phyloP scores from a whole-genome alignment of 2,888 invertebrate species.

The Apamea crenata region DNA sequence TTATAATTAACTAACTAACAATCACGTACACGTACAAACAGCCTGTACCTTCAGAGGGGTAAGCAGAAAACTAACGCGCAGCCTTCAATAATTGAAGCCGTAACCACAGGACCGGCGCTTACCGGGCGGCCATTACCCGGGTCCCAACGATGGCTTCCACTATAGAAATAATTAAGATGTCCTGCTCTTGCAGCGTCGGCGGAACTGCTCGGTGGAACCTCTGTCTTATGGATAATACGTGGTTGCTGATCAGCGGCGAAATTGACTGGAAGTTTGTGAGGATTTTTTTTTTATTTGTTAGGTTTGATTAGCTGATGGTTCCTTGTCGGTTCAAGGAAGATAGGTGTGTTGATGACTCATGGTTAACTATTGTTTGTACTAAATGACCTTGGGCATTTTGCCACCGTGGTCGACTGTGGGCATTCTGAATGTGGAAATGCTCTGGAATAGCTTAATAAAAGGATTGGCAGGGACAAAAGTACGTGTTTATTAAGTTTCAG shows the following conservation, averaged over 20 bases:
- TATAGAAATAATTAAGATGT: constrained; percentile 63
- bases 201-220: constrained; percentile 32
- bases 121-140: constrained; percentile 48
- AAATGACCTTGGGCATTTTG: neutral
- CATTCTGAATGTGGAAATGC: neutral
- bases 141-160: constrained; percentile 50
- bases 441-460: neutral
- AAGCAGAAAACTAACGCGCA: constrained; percentile 33
- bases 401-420: no score
- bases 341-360: neutral
- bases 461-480: neutral
- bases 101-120: constrained; percentile 49
- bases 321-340: neutral
- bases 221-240: constrained; percentile 27
- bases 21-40: constrained; percentile 30
- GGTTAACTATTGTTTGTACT: neutral
- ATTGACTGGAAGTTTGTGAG: neutral
- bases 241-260: constrained; percentile 1
- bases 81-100: constrained; percentile 55
- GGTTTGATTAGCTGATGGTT: neutral
- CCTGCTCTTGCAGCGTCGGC: constrained; percentile 48
- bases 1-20: constrained; percentile 18
- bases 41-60: neutral
- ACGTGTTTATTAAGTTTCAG: neutral
- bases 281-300: neutral